phyloP scores from a whole-genome alignment of 2,113 vertebrate species.

The Brevimyrus niger region DNA sequence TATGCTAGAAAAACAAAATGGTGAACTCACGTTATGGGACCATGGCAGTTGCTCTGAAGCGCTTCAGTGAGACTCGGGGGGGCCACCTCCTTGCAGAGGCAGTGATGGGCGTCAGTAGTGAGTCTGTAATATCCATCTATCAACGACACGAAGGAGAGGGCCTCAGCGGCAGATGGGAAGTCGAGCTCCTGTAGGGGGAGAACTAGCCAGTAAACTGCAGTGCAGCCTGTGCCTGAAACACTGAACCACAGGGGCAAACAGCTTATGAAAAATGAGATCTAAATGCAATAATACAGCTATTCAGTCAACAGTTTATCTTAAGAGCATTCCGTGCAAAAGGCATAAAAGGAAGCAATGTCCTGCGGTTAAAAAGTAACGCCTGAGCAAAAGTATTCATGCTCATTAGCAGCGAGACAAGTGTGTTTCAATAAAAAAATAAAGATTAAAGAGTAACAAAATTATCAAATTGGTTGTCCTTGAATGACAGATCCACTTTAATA shows the following conservation, averaged over 20 bases:
- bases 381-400: neutral
- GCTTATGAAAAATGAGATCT: neutral
- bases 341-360: neutral
- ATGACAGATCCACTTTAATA: neutral
- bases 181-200: slow-evolving; percentile 74
- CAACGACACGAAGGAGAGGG: slow-evolving; percentile 86
- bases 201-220: neutral
- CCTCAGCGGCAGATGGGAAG: slow-evolving; percentile 78
- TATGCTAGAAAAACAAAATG: neutral
- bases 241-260: neutral
- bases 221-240: neutral
- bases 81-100: slow-evolving; percentile 90
- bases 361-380: neutral
- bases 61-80: slow-evolving; percentile 81
- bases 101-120: slow-evolving; percentile 88
- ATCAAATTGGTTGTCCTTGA: neutral
- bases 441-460: neutral
- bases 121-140: slow-evolving; percentile 94
- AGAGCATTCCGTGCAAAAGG: neutral
- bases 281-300: neutral
- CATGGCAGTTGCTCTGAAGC: slow-evolving; percentile 89
- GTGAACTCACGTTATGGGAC: slow-evolving; percentile 83
- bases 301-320: neutral
- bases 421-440: neutral
- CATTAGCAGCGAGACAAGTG: neutral